These are phyloP conservation scores for Malurus leucopterus DNA, from an alignment of 2,797 vertebrate genomes.

Conservation along the genomic window DNA sequence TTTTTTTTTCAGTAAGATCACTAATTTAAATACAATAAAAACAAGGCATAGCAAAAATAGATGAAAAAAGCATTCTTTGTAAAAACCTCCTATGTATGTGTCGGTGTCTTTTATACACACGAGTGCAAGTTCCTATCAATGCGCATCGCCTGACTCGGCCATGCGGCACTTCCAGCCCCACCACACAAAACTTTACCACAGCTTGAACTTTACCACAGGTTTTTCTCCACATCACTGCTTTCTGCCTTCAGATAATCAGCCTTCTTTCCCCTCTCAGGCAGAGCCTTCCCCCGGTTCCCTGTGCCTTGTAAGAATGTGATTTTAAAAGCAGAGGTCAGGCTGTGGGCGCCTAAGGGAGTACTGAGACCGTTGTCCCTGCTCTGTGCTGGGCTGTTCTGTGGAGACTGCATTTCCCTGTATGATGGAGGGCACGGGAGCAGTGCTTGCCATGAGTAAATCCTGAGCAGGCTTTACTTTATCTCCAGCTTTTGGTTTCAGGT, in stretches of 20 bases:
- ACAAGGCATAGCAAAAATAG: conserved; percentile 30
- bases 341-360: fast-evolving
- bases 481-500: background rate
- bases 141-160: background rate
- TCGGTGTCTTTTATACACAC: background rate
- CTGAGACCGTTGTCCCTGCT: background rate
- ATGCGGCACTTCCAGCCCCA: background rate
- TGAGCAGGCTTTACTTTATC: background rate
- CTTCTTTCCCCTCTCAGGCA: background rate
- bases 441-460: background rate
- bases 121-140: background rate
- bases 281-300: background rate
- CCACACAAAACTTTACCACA: background rate
- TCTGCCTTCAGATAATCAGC: background rate
- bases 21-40: conserved; percentile 39
- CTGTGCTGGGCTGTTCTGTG: background rate
- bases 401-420: background rate
- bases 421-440: background rate
- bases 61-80: background rate
- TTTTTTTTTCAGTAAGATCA: background rate
- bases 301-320: fast-evolving
- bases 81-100: background rate
- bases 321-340: background rate
- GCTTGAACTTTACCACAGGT: background rate
- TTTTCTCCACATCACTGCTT: background rate